A percentile compares a stretch with the other conserved stretches of the same genome.
phyloP scores from a whole-genome alignment of 1,140 invertebrate species.

The Temnothorax curvispinosus region DNA sequence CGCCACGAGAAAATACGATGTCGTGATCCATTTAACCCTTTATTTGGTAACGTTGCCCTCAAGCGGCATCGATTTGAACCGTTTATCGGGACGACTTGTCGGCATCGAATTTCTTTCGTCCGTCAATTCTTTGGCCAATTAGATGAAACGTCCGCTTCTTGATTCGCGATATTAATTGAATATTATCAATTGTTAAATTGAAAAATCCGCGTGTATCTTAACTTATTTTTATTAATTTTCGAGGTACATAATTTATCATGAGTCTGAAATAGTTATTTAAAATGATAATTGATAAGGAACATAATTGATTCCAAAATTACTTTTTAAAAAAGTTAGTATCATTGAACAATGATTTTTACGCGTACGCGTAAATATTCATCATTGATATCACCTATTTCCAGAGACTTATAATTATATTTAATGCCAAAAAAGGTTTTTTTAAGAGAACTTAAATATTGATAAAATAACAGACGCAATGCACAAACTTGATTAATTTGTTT shows the following conservation, averaged over 20 bases:
- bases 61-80: slow-evolving; percentile 39
- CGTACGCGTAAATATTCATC: neutral
- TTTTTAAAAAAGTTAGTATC: neutral
- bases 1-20: slow-evolving; percentile 37
- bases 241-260: neutral
- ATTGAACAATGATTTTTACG: neutral
- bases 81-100: neutral
- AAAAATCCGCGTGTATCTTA: neutral
- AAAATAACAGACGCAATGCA: neutral
- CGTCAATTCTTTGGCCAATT: neutral
- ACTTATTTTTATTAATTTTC: neutral
- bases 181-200: neutral
- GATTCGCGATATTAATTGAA: neutral
- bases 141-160: neutral
- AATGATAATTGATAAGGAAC: neutral
- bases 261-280: neutral
- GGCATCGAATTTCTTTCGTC: slow-evolving; percentile 1
- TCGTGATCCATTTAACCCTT: slow-evolving; percentile 51
- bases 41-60: slow-evolving; percentile 36
- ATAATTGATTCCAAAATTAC: neutral
- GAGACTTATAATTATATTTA: neutral
- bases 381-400: neutral
- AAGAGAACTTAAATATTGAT: neutral
- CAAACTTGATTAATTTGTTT: neutral
- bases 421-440: neutral